Base-by-base conservation (phyloP, 2,888 invertebrate species). In the Parnassius smintheus region DNA sequence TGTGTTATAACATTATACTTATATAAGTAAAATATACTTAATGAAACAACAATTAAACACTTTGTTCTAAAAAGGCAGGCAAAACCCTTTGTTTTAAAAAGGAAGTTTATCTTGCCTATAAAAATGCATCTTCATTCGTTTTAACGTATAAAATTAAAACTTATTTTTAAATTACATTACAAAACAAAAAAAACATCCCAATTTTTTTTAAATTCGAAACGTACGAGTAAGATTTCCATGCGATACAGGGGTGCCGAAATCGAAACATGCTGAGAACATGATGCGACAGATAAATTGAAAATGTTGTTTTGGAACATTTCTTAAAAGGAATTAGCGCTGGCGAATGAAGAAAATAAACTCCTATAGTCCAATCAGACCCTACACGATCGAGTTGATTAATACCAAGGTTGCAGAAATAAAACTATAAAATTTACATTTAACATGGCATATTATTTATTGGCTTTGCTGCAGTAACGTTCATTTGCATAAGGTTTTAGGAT, bases 321-420 rank as follows among this genome's bases (percentile, higher is more conserved):
- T 50, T 53, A 44, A 53, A 18, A 12, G 44, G 42, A 60, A 49
- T 49, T 42, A 42, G 35, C 13, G 25, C 4, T 54, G 60, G 55
- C 25, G 7, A 46, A 46, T 35, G 11, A 56, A 55, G 25, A 13
- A 18, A 45, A 52, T n/a, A 44, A 54, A 42, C 55, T 56, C 35
- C 22, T 48, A 42, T 55, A 44, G 22, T 58, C 42, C 58, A 53
- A 62, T 53, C 57, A 50, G 35, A 62, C 53, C 57, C 25, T 44
- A 58, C 22, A 12, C n/a, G 50, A 48, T 7, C 18, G 52, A 46
- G n/a, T 52, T 56, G 42, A 58, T 62, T 58, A 58, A 58, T 62
- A 42, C 49, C 13, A 35, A 57, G 53, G 56, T 49, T 54, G 54
- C 12, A 54, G 9, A 58, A 58, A 62, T 54, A 62, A 57, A 62